Percentiles rank a stretch among this genome's conserved stretches.
These are phyloP conservation scores for Agriopis leucophaearia DNA, from an alignment of 2,888 invertebrate genomes.

Conservation along the genomic window DNA sequence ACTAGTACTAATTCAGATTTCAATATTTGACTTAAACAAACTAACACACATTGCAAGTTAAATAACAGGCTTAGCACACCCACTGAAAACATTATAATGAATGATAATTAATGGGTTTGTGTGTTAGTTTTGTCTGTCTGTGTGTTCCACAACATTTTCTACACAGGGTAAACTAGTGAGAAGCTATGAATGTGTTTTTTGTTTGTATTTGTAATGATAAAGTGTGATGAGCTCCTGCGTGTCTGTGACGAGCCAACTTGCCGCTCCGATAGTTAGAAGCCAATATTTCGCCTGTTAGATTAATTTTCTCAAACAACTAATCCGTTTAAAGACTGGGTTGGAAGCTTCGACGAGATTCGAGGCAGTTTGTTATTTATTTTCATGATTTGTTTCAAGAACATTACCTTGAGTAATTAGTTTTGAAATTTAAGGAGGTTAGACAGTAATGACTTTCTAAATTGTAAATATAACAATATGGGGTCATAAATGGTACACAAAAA, in stretches of 20 bases:
- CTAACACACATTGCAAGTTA: no score
- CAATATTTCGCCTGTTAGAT: constrained; percentile 24
- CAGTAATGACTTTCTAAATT: neutral
- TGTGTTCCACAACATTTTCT: neutral
- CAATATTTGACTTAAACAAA: no score
- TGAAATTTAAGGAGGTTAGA: neutral
- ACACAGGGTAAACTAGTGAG: neutral
- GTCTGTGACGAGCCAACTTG: neutral
- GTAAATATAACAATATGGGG: neutral
- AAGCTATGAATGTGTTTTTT: neutral
- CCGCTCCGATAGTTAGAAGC: constrained; percentile 11
- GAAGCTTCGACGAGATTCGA: constrained; percentile 9
- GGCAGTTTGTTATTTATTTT: constrained; percentile 8
- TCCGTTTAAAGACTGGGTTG: constrained; percentile 15
- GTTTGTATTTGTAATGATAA: neutral
- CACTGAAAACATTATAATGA: no score
- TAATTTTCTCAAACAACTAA: constrained; percentile 29
- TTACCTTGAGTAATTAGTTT: neutral
- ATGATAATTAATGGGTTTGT: neutral
- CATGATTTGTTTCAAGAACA: neutral
- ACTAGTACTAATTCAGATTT: no score
- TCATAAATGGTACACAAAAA: no score
- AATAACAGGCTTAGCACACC: no score
- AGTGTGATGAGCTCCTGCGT: neutral
- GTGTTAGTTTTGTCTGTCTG: neutral